phyloP scores from a whole-genome alignment of 2,888 invertebrate species.

The Patella ulyssiponensis region DNA sequence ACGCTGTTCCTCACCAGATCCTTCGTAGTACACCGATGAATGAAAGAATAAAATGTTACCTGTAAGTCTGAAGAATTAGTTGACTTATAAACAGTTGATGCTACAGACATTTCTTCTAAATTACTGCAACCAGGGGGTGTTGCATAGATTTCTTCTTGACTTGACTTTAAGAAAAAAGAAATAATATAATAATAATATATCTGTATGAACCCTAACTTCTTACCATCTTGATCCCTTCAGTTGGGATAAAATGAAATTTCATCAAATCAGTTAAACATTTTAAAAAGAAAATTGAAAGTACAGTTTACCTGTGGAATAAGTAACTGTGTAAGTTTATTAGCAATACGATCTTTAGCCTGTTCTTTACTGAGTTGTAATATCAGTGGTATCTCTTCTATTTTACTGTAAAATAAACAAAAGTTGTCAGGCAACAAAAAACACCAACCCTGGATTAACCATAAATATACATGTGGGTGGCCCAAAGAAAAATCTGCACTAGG shows the following conservation, averaged over 20 bases:
- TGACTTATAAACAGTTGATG: not conserved
- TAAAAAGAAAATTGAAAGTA: not conserved
- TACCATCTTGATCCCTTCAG: too few relatives aligned
- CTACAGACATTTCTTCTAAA: not conserved
- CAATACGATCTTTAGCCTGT: constrained; percentile 47
- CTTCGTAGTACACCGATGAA: too few relatives aligned
- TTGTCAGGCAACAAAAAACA: constrained; percentile 17
- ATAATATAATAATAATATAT: too few relatives aligned
- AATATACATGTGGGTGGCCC: not conserved
- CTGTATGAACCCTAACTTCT: too few relatives aligned
- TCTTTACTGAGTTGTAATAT: constrained; percentile 48
- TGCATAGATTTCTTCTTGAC: not conserved
- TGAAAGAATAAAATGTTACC: too few relatives aligned
- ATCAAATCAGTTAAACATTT: too few relatives aligned
- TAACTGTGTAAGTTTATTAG: constrained; percentile 44
- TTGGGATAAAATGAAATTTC: too few relatives aligned
- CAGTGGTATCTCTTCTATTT: constrained; percentile 42
- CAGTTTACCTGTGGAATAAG: constrained; percentile 39
- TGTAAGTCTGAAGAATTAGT: too few relatives aligned
- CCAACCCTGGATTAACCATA: not conserved
- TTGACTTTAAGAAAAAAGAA: not conserved
- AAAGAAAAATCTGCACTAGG: too few relatives aligned
- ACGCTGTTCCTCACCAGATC: too few relatives aligned
- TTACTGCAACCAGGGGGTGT: not conserved
- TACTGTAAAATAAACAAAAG: constrained; percentile 17